Evolutionary conservation across 2,113 vertebrate genomes (phyloP).

Genomic region (Callionymus lyra): DNA sequence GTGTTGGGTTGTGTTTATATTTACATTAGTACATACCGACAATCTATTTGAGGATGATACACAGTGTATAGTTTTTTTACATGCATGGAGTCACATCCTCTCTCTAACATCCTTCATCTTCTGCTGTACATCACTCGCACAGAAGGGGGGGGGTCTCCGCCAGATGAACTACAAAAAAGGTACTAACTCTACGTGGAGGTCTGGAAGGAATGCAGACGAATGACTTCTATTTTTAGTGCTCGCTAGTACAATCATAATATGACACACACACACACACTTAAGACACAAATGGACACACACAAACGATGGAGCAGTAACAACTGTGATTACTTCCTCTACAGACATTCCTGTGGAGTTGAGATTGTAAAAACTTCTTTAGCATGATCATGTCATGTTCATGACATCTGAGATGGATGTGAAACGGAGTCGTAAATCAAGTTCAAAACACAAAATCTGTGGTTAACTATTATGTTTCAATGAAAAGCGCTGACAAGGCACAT

Average conservation of each 20-base stretch:
- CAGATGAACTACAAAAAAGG: slow-evolving; percentile 20
- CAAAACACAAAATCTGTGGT: too few species aligned
- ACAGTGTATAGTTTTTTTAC: slow-evolving; percentile 56
- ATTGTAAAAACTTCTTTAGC: too few species aligned
- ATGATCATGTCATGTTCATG: too few species aligned
- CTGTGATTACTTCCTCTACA: too few species aligned
- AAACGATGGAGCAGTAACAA: neutral
- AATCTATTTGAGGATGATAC: slow-evolving; percentile 50
- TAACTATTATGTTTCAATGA: too few species aligned
- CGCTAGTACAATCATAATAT: slow-evolving; percentile 39
- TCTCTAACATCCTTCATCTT: slow-evolving; percentile 31
- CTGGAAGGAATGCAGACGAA: slow-evolving; percentile 29
- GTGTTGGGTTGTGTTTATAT: slow-evolving; percentile 26
- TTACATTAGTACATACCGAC: slow-evolving; percentile 68
- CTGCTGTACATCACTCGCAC: slow-evolving; percentile 42
- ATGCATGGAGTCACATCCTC: slow-evolving; percentile 51
- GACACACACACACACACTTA: slow-evolving; percentile 16
- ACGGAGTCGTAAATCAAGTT: too few species aligned
- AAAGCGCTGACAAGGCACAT: too few species aligned
- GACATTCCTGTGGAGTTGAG: too few species aligned
- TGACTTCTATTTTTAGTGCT: slow-evolving; percentile 14
- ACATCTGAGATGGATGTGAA: too few species aligned
- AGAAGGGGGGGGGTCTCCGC: slow-evolving; percentile 46
- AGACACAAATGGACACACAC: slow-evolving; percentile 45
- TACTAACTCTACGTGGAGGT: slow-evolving; percentile 28